Evolutionary conservation across 2,113 vertebrate genomes (phyloP).

Genomic region (Pluvialis apricaria): DNA sequence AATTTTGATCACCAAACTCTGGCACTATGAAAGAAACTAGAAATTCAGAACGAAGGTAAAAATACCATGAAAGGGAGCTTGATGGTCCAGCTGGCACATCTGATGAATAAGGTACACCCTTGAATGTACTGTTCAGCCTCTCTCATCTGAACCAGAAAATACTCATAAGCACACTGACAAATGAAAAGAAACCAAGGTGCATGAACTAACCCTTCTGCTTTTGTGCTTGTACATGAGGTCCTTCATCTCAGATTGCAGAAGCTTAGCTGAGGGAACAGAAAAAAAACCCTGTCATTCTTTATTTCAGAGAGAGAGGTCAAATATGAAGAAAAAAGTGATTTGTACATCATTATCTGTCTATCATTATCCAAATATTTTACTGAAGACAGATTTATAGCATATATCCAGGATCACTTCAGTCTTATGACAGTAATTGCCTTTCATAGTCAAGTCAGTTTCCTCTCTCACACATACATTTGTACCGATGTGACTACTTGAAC

Average conservation of each 20-base stretch:
- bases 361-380: not conserved
- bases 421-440: not conserved
- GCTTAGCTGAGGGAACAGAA: not conserved
- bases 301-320: not conserved
- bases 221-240: not conserved
- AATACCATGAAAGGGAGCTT: not conserved
- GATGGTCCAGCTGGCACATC: conserved; percentile 68
- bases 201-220: conserved; percentile 76
- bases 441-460: not conserved
- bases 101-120: conserved; percentile 60
- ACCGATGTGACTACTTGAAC: not conserved
- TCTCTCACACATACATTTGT: not conserved
- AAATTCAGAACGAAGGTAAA: not conserved
- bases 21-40: not conserved
- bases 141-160: conserved; percentile 73
- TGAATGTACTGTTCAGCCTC: conserved; percentile 59
- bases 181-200: conserved; percentile 77
- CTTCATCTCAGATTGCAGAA: conserved; percentile 24
- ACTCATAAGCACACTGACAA: conserved; percentile 73
- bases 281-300: not conserved
- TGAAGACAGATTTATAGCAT: not conserved
- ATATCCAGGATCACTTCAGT: not conserved
- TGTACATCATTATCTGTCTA: not conserved
- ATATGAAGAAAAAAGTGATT: not conserved
- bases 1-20: not conserved